A percentile compares a stretch with the other conserved stretches of the same genome.
phyloP scores from a whole-genome alignment of 1,140 invertebrate genomes.

The Tetranychus cinnabarinus region DNA sequence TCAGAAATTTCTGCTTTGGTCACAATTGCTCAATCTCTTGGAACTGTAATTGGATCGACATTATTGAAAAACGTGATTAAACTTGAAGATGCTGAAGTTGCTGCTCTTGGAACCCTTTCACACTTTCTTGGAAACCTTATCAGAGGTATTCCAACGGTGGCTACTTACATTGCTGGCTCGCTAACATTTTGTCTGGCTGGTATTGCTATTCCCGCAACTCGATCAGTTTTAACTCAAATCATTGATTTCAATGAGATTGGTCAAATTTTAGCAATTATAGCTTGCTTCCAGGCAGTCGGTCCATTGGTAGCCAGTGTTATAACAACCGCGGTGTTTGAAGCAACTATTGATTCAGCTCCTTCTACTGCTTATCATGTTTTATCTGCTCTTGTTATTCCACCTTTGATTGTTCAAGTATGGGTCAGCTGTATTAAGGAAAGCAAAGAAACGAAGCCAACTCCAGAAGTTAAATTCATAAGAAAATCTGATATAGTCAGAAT shows the following conservation, averaged over 20 bases:
- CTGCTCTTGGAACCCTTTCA: slow-evolving; percentile 2
- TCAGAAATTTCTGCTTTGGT: not conserved
- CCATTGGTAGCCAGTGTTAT: slow-evolving; percentile 1
- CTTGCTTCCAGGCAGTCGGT: slow-evolving; percentile 2
- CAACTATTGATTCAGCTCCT: slow-evolving; percentile 4
- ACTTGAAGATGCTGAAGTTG: not conserved
- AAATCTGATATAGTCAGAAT: no score
- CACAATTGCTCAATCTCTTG: not conserved
- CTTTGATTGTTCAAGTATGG: slow-evolving; percentile 1
- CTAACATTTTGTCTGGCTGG: not conserved
- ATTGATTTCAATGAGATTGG: slow-evolving; percentile 4
- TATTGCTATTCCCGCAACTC: not conserved
- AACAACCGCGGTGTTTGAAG: not conserved
- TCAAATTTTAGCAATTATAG: slow-evolving; percentile 3
- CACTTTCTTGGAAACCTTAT: not conserved
- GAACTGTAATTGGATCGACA: not conserved
- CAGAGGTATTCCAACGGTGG: not conserved
- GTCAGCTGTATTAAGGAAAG: not conserved
- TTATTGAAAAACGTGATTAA: not conserved
- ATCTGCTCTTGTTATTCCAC: not conserved
- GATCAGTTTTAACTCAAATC: slow-evolving; percentile 4
- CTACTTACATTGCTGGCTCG: not conserved
- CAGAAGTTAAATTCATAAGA: no score
- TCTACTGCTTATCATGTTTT: not conserved
- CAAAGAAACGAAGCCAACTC: no score